phyloP scores from a whole-genome alignment of 2,113 vertebrate genomes.

The Psilopsiagon aurifrons region DNA sequence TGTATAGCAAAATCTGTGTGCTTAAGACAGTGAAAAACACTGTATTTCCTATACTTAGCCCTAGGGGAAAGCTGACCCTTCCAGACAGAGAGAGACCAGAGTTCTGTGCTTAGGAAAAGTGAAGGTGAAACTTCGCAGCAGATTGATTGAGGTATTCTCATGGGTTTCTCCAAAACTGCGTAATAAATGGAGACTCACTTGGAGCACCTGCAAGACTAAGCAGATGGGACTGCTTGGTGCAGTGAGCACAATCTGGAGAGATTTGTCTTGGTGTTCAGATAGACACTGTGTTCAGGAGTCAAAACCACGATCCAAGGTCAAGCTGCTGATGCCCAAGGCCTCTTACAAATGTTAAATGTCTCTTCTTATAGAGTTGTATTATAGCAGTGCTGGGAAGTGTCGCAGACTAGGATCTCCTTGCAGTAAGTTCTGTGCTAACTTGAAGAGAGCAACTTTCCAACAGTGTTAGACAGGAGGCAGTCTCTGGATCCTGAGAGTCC shows the following conservation, averaged over 20 bases:
- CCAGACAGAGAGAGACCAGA: neutral
- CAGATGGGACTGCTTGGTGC: slow-evolving; percentile 45
- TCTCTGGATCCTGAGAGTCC: neutral
- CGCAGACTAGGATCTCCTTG: neutral
- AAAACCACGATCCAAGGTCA: slow-evolving; percentile 10
- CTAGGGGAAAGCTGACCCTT: neutral
- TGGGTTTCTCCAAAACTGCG: neutral
- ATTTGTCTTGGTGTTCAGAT: neutral
- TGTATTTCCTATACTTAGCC: neutral
- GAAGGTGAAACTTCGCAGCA: slow-evolving; percentile 32
- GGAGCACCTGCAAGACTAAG: slow-evolving; percentile 17
- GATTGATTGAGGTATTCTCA: slow-evolving; percentile 40
- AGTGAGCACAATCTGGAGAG: slow-evolving; percentile 27
- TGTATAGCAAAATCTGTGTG: neutral
- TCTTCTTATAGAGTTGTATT: neutral
- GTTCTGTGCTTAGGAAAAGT: neutral
- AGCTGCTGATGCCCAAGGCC: neutral
- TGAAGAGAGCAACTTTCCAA: neutral
- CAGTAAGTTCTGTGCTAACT: neutral
- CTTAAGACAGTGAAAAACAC: neutral
- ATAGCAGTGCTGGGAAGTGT: neutral
- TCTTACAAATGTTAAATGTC: neutral
- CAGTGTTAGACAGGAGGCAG: neutral
- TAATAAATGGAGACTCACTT: slow-evolving; percentile 3
- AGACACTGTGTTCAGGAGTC: neutral